phyloP scores from a whole-genome alignment of 2,888 invertebrate species.

The Elaeidobius kamerunicus region DNA sequence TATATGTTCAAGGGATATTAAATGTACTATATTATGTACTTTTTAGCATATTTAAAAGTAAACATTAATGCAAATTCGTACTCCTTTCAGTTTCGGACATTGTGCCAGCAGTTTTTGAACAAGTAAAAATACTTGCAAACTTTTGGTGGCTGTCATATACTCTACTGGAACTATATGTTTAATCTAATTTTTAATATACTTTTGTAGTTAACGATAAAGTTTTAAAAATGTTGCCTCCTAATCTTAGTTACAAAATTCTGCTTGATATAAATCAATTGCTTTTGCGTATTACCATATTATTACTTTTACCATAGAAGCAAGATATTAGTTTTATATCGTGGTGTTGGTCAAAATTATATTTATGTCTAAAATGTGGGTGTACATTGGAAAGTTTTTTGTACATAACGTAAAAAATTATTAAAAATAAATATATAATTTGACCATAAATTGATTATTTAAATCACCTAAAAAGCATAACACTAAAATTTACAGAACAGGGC shows the following conservation, averaged over 20 bases:
- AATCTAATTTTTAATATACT: conserved; percentile 25
- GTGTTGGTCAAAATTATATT: too few relatives aligned
- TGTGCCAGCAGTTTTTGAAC: too few relatives aligned
- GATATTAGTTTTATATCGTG: conserved; percentile 15
- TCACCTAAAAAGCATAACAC: too few relatives aligned
- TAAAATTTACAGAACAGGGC: too few relatives aligned
- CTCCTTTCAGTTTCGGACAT: too few relatives aligned
- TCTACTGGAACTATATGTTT: conserved; percentile 17
- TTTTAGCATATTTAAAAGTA: neutral
- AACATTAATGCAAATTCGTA: too few relatives aligned
- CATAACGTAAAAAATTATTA: too few relatives aligned
- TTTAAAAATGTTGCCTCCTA: conserved; percentile 25
- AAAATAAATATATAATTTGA: too few relatives aligned
- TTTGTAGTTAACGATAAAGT: conserved; percentile 20
- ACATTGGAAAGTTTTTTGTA: too few relatives aligned
- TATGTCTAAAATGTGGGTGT: neutral
- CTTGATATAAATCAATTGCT: conserved; percentile 26
- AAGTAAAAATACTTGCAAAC: conserved; percentile 4
- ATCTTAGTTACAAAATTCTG: conserved; percentile 21
- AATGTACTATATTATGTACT: too few relatives aligned
- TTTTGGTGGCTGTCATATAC: conserved; percentile 8
- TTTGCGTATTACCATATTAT: conserved; percentile 22
- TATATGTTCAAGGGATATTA: too few relatives aligned
- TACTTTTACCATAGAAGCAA: conserved; percentile 24
- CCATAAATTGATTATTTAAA: too few relatives aligned